Base-by-base conservation (phyloP, 2,888 invertebrate species). In the Megaustenia siamemsis region DNA sequence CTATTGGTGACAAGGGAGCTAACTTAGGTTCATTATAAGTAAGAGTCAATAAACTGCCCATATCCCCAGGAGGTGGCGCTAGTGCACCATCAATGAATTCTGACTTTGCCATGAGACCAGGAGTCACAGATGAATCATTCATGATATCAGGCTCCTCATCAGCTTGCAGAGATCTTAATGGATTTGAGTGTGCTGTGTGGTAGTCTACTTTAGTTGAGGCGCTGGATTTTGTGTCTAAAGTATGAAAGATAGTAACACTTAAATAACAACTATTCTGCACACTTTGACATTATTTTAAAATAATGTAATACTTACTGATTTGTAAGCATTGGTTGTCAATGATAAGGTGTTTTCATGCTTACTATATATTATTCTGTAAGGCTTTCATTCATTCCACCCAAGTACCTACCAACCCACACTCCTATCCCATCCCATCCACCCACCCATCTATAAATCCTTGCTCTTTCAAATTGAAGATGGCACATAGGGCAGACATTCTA, bases 131-230 rank as follows among this genome's bases (percentile, higher is more conserved):
- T 28, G 84, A 53, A 6, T 84, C 79, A 28, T 60, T 66, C 84
- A 84, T 84, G 43, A 84, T 35, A 49, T 84, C 84, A 53, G 84
- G 84, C 40, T 84, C 84, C 35, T 84, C 80, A 28, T 80, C 84
- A 2, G 60, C 18, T 8, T 63, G 79, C 28, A 60, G n/a, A 2
- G 49, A 28, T 0, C 21, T 40, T 12, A 53, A n/a, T 40, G 56
- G 21, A 1, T 77, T 53, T 10, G 77, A 56, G n/a, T 12, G 75
- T 28, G 60, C 38, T 77, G 77, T 38, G 1, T 35, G 40, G 21
- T 40, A 32, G 49, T 5, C 18, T 8, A 28, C 4, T 49, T 28
- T 75, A 2, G n/a, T 32, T 45, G 73, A 28, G 1, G 49, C 49
- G 5, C 45, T 8, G 24, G 73, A 73, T 28, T 21, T 40, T 43